Evolutionary conservation across 2,888 invertebrate species (phyloP).

Genomic region (Apocheima hispidaria): DNA sequence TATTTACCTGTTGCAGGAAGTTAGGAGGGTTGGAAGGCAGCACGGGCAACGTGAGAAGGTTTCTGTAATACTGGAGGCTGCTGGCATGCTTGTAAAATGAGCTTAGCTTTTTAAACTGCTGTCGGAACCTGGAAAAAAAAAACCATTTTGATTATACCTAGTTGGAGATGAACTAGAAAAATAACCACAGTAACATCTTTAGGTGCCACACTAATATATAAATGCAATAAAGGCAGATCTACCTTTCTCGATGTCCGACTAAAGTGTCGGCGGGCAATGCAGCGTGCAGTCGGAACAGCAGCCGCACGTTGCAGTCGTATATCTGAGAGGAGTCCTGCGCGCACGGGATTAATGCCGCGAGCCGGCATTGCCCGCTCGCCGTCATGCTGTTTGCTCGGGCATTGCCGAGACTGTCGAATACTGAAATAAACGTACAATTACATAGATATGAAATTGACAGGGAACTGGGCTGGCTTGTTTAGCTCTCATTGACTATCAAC

Average conservation of each 20-base stretch:
- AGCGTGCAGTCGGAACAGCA: conserved; percentile 97
- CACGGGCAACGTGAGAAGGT: conserved; percentile 96
- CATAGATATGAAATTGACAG: neutral
- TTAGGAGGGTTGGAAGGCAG: conserved; percentile 98
- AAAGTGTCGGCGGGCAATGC: conserved; percentile 96
- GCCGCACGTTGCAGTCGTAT: conserved; percentile 98
- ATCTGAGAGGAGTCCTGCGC: conserved; percentile 98
- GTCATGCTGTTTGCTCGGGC: conserved; percentile 99
- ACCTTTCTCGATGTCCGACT: conserved; percentile 94
- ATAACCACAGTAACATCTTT: no score
- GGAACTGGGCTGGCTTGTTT: no score
- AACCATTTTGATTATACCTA: neutral
- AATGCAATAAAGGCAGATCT: neutral
- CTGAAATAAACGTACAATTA: conserved; percentile 72
- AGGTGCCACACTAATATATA: neutral
- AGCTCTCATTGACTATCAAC: no score
- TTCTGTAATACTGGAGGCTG: conserved; percentile 98
- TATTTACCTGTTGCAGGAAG: conserved; percentile 89
- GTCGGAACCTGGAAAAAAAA: conserved; percentile 89
- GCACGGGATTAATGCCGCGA: conserved; percentile 97
- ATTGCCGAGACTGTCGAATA: conserved; percentile 97
- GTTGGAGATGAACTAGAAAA: no score
- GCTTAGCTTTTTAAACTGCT: conserved; percentile 95
- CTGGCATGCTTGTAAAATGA: conserved; percentile 97
- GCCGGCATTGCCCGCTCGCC: conserved; percentile 97